Conservation (phyloP, 2,113 vertebrate species). For the Stegostoma tigrinum region DNA sequence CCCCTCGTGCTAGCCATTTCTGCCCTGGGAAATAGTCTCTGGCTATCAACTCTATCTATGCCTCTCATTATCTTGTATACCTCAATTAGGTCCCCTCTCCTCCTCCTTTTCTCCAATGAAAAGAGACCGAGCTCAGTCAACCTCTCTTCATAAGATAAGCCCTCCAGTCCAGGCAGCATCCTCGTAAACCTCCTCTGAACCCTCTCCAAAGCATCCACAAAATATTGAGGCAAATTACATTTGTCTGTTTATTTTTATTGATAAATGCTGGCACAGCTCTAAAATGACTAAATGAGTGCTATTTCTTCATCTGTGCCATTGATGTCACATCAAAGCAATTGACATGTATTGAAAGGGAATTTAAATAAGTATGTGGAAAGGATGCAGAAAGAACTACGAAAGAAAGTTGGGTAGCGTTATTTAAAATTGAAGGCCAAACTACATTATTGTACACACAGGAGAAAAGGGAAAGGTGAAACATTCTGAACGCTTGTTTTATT, state of each 20-base stretch:
- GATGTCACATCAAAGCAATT: background rate
- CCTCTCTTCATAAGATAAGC: no score
- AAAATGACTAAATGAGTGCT: background rate
- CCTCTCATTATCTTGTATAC: no score
- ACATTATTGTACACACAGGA: background rate
- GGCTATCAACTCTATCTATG: no score
- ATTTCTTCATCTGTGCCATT: background rate
- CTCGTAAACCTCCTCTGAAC: no score
- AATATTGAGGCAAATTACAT: background rate
- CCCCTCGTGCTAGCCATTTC: no score
- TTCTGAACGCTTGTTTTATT: background rate
- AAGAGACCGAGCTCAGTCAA: no score
- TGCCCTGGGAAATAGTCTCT: no score
- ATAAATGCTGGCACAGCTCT: background rate
- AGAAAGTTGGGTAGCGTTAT: background rate
- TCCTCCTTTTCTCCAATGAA: no score
- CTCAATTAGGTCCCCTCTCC: no score
- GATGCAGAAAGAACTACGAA: background rate
- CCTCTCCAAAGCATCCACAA: no score
- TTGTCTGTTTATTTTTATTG: background rate
- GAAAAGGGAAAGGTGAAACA: background rate
- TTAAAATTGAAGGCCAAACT: background rate
- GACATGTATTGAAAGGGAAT: background rate
- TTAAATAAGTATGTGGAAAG: background rate
- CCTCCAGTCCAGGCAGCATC: no score